These are phyloP conservation scores for Drosophila sproati DNA, from an alignment of 1,140 invertebrate genomes.

Conservation along the genomic window DNA sequence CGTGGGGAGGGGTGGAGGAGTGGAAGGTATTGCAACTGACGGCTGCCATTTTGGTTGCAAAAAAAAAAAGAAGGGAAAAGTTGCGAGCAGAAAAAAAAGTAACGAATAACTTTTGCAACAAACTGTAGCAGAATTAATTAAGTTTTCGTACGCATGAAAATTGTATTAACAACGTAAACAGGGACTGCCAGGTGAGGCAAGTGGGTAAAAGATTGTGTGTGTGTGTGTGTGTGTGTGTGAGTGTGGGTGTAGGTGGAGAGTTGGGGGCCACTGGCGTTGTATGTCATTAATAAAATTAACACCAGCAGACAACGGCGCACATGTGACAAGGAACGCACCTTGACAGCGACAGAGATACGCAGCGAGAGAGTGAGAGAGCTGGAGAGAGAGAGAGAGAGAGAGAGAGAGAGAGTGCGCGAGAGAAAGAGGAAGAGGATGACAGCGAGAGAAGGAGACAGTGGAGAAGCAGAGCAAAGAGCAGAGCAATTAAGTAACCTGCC, in stretches of 20 bases:
- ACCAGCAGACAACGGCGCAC: conserved; percentile 49
- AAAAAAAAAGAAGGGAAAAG: neutral
- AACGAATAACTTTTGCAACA: conserved; percentile 67
- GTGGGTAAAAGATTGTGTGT: neutral
- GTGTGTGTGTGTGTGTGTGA: no score
- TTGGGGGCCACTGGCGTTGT: conserved; percentile 52
- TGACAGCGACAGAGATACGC: neutral
- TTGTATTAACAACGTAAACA: conserved; percentile 65
- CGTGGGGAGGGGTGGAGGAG: neutral
- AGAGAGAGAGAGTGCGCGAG: neutral
- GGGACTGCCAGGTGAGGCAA: neutral
- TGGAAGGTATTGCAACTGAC: conserved; percentile 7
- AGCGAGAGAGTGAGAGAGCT: neutral
- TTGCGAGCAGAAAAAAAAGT: neutral
- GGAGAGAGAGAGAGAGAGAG: neutral
- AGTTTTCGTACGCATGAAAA: conserved; percentile 79
- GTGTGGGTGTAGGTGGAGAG: neutral
- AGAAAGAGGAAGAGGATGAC: conserved; percentile 10
- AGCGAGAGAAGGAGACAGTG: conserved; percentile 2
- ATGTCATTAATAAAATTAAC: conserved; percentile 85
- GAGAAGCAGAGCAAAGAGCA: conserved; percentile 38
- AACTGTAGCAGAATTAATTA: conserved; percentile 80
- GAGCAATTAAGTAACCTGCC: conserved; percentile 84
- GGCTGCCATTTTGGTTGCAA: conserved; percentile 57
- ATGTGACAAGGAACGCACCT: conserved; percentile 32